A percentile compares a stretch with the other conserved stretches of the same genome.
Evolutionary conservation across 2,113 vertebrate species (phyloP).

Genomic region (Haplochromis burtoni): DNA sequence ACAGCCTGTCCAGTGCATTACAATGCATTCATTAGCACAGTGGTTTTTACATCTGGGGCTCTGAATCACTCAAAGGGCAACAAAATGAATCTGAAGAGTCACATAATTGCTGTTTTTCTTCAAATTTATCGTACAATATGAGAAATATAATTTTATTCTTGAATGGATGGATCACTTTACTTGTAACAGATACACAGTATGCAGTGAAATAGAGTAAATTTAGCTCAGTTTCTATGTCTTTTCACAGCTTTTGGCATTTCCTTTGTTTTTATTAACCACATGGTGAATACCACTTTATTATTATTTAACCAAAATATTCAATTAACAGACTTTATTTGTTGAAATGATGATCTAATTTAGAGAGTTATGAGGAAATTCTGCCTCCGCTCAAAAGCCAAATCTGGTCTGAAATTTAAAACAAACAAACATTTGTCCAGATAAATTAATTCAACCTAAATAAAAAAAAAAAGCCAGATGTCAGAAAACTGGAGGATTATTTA

Average conservation of each 20-base stretch:
- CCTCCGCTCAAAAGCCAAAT: rapidly evolving
- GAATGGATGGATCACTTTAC: neutral
- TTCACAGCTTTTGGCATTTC: neutral
- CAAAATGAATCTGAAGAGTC: neutral
- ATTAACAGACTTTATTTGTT: neutral
- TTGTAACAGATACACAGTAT: neutral
- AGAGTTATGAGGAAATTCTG: neutral
- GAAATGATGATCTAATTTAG: neutral
- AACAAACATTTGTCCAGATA: neutral
- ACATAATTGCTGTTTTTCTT: neutral
- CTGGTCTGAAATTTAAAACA: neutral
- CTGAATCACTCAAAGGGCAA: rapidly evolving
- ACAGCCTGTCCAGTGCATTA: neutral
- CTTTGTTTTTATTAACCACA: neutral
- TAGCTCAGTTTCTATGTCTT: neutral
- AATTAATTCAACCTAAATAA: rapidly evolving
- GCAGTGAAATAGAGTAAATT: rapidly evolving
- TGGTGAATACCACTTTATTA: neutral
- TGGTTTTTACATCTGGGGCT: neutral
- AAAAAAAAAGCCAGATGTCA: neutral
- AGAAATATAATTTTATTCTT: neutral
- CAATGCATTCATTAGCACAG: neutral
- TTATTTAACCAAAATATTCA: rapidly evolving
- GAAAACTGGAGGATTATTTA: neutral
- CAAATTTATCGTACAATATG: rapidly evolving